phyloP scores from a whole-genome alignment of 2,888 invertebrate species.

The Drosophila prolongata region DNA sequence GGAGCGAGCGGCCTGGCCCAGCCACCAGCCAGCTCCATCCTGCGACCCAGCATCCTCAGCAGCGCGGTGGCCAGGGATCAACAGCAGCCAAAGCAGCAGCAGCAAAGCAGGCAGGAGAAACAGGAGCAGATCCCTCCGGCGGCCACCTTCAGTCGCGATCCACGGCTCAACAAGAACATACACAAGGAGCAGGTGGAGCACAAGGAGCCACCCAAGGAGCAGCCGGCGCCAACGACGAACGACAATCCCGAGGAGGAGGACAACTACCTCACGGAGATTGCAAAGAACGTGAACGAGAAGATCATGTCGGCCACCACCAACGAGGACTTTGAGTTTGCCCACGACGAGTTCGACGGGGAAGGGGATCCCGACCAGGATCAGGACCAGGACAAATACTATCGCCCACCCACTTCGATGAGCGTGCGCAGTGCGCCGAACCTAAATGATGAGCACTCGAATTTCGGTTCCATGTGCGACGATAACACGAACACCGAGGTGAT shows the following conservation, averaged over 20 bases:
- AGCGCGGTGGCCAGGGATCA: slow-evolving; percentile 43
- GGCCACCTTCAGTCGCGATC: slow-evolving; percentile 81
- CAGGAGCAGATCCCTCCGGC: slow-evolving; percentile 30
- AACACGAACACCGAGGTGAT: slow-evolving; percentile 84
- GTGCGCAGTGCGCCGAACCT: slow-evolving; percentile 83
- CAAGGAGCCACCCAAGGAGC: not conserved
- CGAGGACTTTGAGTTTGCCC: slow-evolving; percentile 82
- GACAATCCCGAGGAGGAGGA: slow-evolving; percentile 80
- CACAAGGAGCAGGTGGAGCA: slow-evolving; percentile 69
- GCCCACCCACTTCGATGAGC: slow-evolving; percentile 83
- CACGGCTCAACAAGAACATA: slow-evolving; percentile 83
- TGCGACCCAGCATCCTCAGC: slow-evolving; percentile 59
- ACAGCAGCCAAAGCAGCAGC: slow-evolving; percentile 4
- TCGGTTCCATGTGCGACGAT: slow-evolving; percentile 78
- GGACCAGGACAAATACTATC: slow-evolving; percentile 64
- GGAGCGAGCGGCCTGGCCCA: not conserved
- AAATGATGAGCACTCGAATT: slow-evolving; percentile 82
- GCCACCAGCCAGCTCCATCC: slow-evolving; percentile 37
- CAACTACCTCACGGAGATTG: slow-evolving; percentile 83
- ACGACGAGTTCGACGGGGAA: slow-evolving; percentile 82
- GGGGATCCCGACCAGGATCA: slow-evolving; percentile 43
- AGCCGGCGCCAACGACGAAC: slow-evolving; percentile 1
- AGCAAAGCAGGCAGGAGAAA: slow-evolving; percentile 9
- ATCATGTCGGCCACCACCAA: slow-evolving; percentile 83
- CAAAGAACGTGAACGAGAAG: slow-evolving; percentile 84